A percentile compares a stretch with the other conserved stretches of the same genome.
phyloP scores from a whole-genome alignment of 2,888 invertebrate genomes.

The Stenichneumon culpator region DNA sequence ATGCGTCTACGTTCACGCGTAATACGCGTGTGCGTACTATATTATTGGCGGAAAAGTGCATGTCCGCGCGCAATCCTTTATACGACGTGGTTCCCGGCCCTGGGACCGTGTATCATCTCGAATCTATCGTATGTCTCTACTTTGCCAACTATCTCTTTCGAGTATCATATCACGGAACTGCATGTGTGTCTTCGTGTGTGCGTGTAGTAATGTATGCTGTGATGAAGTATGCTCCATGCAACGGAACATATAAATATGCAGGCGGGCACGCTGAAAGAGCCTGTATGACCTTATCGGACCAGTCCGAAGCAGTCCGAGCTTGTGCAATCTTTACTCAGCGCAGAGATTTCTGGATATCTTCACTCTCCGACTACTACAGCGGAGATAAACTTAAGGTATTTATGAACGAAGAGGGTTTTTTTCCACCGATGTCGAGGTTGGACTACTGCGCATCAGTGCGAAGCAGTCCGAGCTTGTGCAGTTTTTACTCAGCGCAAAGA shows the following conservation, averaged over 20 bases:
- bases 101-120: slow-evolving; percentile 25
- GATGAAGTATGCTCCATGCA: neutral
- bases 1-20: slow-evolving; percentile 27
- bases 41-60: slow-evolving; percentile 42
- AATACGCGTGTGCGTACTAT: slow-evolving; percentile 47
- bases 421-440: neutral
- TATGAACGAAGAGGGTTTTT: neutral
- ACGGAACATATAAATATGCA: neutral
- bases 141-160: slow-evolving; percentile 7
- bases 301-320: neutral
- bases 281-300: slow-evolving; percentile 2
- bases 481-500: neutral
- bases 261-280: neutral
- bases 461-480: neutral
- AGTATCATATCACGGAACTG: slow-evolving; percentile 7
- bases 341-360: neutral
- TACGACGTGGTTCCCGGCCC: slow-evolving; percentile 3
- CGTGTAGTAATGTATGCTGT: neutral
- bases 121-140: slow-evolving; percentile 11
- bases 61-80: slow-evolving; percentile 22
- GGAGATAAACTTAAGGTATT: neutral
- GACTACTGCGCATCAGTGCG: neutral
- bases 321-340: neutral
- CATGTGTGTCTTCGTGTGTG: neutral
- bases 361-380: neutral